phyloP scores from a whole-genome alignment of 2,888 invertebrate genomes.

The Ophraella communa region DNA sequence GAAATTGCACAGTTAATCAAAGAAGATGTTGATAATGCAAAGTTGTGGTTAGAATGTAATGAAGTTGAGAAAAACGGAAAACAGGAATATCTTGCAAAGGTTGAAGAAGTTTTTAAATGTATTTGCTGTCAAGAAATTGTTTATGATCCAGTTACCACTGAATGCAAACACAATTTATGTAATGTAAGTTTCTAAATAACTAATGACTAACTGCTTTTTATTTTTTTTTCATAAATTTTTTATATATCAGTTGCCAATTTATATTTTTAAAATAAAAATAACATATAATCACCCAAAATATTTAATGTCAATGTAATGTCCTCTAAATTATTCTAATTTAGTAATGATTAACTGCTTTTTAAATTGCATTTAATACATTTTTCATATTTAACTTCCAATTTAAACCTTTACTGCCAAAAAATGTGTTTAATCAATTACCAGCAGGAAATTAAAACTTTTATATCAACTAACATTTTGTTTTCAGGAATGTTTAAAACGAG shows the following conservation, averaged over 20 bases:
- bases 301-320: too few species aligned
- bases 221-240: too few species aligned
- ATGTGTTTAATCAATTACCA: too few species aligned
- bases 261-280: too few species aligned
- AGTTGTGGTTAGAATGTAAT: constrained; percentile 73
- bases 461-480: constrained; percentile 29
- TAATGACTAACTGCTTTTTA: not conserved
- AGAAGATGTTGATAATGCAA: constrained; percentile 68
- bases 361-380: too few species aligned
- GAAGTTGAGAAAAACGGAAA: constrained; percentile 62
- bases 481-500: constrained; percentile 67
- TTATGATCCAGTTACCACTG: constrained; percentile 73
- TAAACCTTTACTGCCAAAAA: too few species aligned
- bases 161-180: constrained; percentile 79
- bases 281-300: too few species aligned
- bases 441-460: not conserved
- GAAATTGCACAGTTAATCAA: constrained; percentile 60
- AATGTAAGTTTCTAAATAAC: constrained; percentile 63
- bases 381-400: too few species aligned
- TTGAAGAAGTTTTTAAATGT: constrained; percentile 75
- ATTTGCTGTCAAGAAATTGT: constrained; percentile 81
- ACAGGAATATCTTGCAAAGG: constrained; percentile 68
- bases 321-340: too few species aligned
- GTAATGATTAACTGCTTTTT: too few species aligned
- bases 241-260: too few species aligned